A percentile compares a stretch with the other conserved stretches of the same genome.
Conservation (phyloP, 2,797 vertebrate species). For the Sebastes cheni region DNA sequence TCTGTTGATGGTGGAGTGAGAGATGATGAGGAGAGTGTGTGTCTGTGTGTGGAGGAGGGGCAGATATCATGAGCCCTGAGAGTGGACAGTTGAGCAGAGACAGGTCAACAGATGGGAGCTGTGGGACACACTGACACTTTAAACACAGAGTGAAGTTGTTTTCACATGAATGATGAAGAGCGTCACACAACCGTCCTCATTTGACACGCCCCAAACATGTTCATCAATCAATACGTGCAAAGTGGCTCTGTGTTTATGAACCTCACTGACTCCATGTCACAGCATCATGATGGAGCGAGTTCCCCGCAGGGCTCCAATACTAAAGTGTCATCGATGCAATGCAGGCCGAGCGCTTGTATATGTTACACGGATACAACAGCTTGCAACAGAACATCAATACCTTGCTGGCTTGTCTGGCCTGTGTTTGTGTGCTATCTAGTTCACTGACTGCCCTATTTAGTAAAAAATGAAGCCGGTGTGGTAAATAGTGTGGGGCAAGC, state of each 20-base stretch:
- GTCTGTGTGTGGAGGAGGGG: slow-evolving; percentile 28
- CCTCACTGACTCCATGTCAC: neutral
- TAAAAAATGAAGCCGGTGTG: slow-evolving; percentile 34
- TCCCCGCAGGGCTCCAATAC: slow-evolving; percentile 6
- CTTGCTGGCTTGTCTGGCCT: neutral
- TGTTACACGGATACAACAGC: neutral
- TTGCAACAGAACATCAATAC: slow-evolving; percentile 18
- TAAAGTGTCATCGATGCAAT: neutral
- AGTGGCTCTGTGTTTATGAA: slow-evolving; percentile 27
- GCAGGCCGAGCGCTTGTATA: slow-evolving; percentile 26
- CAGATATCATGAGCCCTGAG: neutral
- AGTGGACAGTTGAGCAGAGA: neutral
- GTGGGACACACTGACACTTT: neutral
- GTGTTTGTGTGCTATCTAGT: slow-evolving; percentile 5
- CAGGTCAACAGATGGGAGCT: neutral
- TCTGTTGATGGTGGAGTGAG: slow-evolving; percentile 15
- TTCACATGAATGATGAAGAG: neutral
- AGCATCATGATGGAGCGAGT: slow-evolving; percentile 3
- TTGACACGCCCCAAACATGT: neutral
- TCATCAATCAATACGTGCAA: neutral
- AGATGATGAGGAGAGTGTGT: slow-evolving; percentile 27
- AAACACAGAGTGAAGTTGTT: neutral
- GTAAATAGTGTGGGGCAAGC: neutral
- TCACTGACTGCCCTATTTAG: slow-evolving; percentile 45
- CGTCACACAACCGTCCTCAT: neutral